Evolutionary conservation across 1,140 invertebrate genomes (phyloP), one percentile per base, ranked within the genome.

Genomic region (Euwallacea fornicatus): DNA sequence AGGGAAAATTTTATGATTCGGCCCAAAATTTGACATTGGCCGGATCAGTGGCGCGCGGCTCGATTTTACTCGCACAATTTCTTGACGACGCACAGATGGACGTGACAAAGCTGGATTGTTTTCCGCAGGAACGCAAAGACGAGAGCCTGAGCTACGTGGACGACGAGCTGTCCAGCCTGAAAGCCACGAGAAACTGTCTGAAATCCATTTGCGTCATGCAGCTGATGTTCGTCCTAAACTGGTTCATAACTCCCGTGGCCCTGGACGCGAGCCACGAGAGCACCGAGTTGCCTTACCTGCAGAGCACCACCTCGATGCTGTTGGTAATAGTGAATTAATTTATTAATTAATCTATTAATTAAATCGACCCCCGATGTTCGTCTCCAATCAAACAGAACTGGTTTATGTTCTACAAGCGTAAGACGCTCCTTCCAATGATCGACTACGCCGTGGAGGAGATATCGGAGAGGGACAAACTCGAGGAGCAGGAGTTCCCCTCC

Each of bases 241-340:
- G 90, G 90, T 89, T 90, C 73, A 84, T 90, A 77, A 87, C 87
- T 2, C 88, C 90, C 7, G 83, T 90, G 7, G 89, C 89, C 9
- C 83, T 91, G n/a, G 90, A 91, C 75, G 90, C 90, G 76, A 83
- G 85, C 2, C 77, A 82, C 7, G 76, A 81, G 42, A 87, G 87
- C 71, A 86, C 85, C 78, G 83, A 85, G 9, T 88, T 89, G 61
- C 85, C 88, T n/a, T 83, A 85, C 13, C 82, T 86, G 59, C 87
- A 86, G 75, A 79, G 85, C 7, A 81, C 86, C 15, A 81, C 84
- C 9, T 83, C 84, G 47, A 80, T 83, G 60, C 76, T 84, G 67
- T 83, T 88, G 85, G 86, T 87, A 79, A 83, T 80, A 66, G 61
- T 13, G 43, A n/a, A 61, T 56, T 16, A 8, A 56, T 15, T 56